These are phyloP conservation scores for Leptinotarsa lineolata DNA, from an alignment of 1,140 invertebrate species.

Conservation along the genomic window DNA sequence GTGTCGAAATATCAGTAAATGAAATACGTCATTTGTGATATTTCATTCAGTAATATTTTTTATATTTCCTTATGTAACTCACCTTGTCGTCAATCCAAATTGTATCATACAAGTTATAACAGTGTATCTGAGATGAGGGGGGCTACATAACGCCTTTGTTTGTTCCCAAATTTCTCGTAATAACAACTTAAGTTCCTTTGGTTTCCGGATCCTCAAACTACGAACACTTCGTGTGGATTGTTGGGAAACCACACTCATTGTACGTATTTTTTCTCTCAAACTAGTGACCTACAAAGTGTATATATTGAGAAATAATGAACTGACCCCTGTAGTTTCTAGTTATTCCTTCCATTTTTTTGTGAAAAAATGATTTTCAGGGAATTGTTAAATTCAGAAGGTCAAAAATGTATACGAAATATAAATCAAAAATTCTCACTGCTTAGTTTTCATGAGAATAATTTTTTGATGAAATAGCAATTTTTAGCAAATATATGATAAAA, in stretches of 20 bases:
- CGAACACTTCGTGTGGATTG: constrained; percentile 62
- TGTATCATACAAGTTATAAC: constrained; percentile 74
- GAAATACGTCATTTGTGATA: too few species aligned
- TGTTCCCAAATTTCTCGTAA: constrained; percentile 69
- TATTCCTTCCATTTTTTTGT: too few species aligned
- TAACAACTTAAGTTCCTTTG: constrained; percentile 68
- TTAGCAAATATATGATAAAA: too few species aligned
- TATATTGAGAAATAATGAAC: not conserved
- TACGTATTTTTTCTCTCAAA: constrained; percentile 68
- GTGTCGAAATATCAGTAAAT: too few species aligned
- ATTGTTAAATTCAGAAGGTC: too few species aligned
- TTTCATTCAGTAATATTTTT: not conserved
- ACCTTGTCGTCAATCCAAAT: constrained; percentile 74
- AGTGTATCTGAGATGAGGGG: constrained; percentile 72
- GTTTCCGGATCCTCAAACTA: constrained; percentile 66
- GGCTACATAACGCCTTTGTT: constrained; percentile 69
- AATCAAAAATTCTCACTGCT: too few species aligned
- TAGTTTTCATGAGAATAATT: too few species aligned
- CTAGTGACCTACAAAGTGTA: constrained; percentile 62
- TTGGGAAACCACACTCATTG: constrained; percentile 65
- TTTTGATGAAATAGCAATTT: too few species aligned
- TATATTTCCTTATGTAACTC: constrained; percentile 33
- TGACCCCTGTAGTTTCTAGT: too few species aligned
- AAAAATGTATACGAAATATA: too few species aligned
- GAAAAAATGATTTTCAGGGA: too few species aligned